Conservation (phyloP, 2,113 vertebrate species). For the Pachypanchax playfairii region DNA sequence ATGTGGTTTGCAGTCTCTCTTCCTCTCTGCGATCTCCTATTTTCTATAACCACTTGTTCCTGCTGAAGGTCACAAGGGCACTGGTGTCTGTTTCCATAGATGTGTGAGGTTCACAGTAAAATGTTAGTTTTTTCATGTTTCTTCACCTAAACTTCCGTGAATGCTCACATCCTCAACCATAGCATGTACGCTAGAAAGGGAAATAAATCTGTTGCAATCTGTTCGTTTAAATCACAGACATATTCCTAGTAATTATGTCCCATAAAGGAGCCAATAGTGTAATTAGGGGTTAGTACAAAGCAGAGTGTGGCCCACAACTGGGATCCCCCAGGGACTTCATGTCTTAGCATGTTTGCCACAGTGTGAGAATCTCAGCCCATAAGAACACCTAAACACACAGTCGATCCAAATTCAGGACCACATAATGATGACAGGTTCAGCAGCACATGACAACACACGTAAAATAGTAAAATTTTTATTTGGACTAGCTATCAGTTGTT, state of each 20-base stretch:
- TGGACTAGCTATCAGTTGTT: neutral
- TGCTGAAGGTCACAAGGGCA: too few species aligned
- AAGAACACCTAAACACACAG: constrained; percentile 60
- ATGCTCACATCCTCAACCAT: too few species aligned
- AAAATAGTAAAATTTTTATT: constrained; percentile 13
- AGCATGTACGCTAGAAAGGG: constrained; percentile 17
- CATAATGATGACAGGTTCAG: constrained; percentile 19
- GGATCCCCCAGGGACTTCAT: constrained; percentile 68
- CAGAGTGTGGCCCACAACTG: constrained; percentile 76
- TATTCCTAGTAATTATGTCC: constrained; percentile 73
- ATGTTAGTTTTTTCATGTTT: too few species aligned
- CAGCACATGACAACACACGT: constrained; percentile 34
- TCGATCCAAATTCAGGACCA: constrained; percentile 17
- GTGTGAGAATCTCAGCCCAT: constrained; percentile 77
- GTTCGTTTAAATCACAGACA: constrained; percentile 54
- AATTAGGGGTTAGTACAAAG: constrained; percentile 77
- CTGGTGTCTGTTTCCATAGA: too few species aligned
- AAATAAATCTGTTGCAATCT: constrained; percentile 69
- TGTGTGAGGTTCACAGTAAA: constrained; percentile 4
- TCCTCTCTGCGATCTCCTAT: neutral
- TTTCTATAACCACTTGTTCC: too few species aligned
- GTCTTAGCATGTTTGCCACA: constrained; percentile 71
- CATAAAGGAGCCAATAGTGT: constrained; percentile 72
- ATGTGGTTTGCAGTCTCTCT: neutral
- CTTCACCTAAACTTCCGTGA: too few species aligned